Percentiles rank a stretch among this genome's conserved stretches.
phyloP scores from a whole-genome alignment of 2,888 invertebrate genomes.

The Dascillus cervinus region DNA sequence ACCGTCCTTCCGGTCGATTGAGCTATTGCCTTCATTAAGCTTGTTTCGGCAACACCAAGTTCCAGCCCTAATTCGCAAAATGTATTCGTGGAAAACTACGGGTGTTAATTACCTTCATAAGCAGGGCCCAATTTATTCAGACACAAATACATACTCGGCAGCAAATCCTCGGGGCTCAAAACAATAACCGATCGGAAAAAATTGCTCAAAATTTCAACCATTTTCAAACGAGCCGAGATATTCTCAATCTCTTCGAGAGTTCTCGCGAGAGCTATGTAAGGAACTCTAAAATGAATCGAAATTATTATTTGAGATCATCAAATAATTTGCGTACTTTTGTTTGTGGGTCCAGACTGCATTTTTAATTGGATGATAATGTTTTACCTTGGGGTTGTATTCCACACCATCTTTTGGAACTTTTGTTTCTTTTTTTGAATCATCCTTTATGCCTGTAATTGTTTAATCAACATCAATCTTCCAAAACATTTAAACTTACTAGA shows the following conservation, averaged over 20 bases:
- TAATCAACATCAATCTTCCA: background rate
- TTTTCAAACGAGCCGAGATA: conserved; percentile 77
- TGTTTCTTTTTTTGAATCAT: no score
- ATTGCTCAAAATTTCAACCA: conserved; percentile 85
- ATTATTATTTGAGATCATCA: conserved; percentile 46
- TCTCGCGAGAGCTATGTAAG: conserved; percentile 84
- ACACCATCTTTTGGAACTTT: conserved; percentile 18
- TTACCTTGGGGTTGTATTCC: conserved; percentile 63
- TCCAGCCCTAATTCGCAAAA: no score
- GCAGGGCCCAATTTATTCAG: conserved; percentile 95
- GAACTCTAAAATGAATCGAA: no score
- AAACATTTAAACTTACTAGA: no score
- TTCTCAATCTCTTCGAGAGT: conserved; percentile 88
- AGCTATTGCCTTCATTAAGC: conserved; percentile 89
- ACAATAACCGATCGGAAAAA: conserved; percentile 86
- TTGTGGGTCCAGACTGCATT: conserved; percentile 75
- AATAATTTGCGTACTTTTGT: no score
- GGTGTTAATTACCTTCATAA: no score
- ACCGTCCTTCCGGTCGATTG: conserved; percentile 80
- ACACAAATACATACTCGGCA: conserved; percentile 87
- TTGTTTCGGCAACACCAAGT: conserved; percentile 90
- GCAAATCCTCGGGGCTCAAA: conserved; percentile 80
- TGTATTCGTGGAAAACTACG: no score
- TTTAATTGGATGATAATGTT: conserved; percentile 72
- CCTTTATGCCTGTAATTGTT: no score